phyloP scores from a whole-genome alignment of 2,797 vertebrate species.

The Notoglanidium macrostoma region DNA sequence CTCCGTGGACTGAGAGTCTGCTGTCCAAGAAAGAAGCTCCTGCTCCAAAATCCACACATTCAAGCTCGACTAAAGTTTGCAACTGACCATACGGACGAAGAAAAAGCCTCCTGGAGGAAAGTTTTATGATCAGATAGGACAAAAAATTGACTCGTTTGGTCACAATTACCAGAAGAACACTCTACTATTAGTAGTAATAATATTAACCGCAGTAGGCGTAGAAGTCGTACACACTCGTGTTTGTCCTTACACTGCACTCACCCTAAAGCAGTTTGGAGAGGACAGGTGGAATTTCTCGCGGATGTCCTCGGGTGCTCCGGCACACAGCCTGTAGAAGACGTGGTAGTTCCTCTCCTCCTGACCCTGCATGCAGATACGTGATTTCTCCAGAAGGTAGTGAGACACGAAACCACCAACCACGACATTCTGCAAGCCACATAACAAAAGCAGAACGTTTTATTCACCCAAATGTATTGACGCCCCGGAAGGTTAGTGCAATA shows the following conservation, averaged over 20 bases:
- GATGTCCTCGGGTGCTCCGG: constrained; percentile 91
- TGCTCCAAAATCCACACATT: too few relatives aligned
- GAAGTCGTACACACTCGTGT: neutral
- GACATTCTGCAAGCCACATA: constrained; percentile 73
- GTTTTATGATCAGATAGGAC: too few relatives aligned
- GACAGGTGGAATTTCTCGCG: constrained; percentile 86
- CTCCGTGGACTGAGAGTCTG: too few relatives aligned
- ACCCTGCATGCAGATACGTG: constrained; percentile 91
- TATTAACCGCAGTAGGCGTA: neutral
- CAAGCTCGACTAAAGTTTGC: too few relatives aligned
- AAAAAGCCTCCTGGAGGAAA: too few relatives aligned
- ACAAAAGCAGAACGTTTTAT: neutral
- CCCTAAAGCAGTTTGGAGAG: constrained; percentile 91
- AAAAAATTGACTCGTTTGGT: too few relatives aligned
- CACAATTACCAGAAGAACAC: too few relatives aligned
- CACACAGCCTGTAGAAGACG: constrained; percentile 95
- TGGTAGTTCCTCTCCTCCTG: constrained; percentile 97
- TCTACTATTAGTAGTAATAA: neutral
- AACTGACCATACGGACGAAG: too few relatives aligned
- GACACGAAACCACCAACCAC: constrained; percentile 97
- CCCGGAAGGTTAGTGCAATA: neutral
- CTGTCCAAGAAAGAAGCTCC: too few relatives aligned
- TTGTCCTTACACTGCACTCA: constrained; percentile 65
- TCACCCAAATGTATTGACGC: neutral
- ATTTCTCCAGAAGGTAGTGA: constrained; percentile 98